Conservation (phyloP, 35 echinoderm and acorn worm species). For the Amphiura filiformis region DNA sequence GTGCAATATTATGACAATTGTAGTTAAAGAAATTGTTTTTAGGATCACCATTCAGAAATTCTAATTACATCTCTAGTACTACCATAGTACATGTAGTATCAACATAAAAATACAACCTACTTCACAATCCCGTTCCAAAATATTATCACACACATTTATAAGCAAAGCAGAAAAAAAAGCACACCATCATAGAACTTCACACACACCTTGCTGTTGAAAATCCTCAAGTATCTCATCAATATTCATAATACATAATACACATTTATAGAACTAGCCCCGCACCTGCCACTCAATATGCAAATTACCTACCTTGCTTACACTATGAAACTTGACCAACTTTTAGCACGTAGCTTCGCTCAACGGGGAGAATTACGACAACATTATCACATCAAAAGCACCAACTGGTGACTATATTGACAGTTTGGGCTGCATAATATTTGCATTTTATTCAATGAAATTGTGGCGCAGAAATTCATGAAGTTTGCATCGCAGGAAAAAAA, state of each 20-base stretch:
- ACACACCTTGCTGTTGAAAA: too few species aligned
- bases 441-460: conserved; percentile 2
- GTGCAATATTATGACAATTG: too few species aligned
- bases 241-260: neutral
- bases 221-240: too few species aligned
- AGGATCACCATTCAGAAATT: too few species aligned
- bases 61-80: too few species aligned
- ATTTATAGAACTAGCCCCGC: neutral
- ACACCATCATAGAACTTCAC: neutral
- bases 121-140: neutral
- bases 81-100: too few species aligned
- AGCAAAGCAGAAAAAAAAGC: too few species aligned
- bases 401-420: neutral
- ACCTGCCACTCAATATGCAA: conserved; percentile 10
- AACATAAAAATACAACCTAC: too few species aligned
- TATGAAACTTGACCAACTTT: conserved; percentile 1
- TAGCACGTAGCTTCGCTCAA: neutral
- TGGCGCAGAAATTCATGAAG: neutral
- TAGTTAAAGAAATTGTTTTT: too few species aligned
- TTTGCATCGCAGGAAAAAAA: too few species aligned
- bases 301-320: neutral
- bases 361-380: neutral
- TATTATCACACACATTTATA: neutral
- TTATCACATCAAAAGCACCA: neutral
- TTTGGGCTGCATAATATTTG: neutral